Evolutionary conservation across 1,140 invertebrate species (phyloP).

Genomic region (Diabrotica undecimpunctata): DNA sequence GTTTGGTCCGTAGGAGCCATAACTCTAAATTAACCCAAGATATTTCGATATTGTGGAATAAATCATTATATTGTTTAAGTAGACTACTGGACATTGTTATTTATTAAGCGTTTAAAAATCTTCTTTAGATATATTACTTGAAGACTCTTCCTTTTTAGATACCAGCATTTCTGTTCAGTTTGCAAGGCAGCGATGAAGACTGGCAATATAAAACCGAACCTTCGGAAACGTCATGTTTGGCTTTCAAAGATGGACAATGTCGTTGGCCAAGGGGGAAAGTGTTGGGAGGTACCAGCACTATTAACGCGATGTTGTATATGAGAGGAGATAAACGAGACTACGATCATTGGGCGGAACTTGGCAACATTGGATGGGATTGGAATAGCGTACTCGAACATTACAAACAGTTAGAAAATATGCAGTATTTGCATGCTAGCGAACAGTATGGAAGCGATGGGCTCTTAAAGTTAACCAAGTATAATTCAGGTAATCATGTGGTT

Average conservation of each 20-base stretch:
- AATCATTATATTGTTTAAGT: too few relatives aligned
- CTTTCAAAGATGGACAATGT: conserved; percentile 40
- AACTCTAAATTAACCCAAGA: too few relatives aligned
- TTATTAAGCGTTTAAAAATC: too few relatives aligned
- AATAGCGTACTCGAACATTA: conserved; percentile 29
- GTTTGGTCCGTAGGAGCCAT: too few relatives aligned
- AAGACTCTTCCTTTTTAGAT: conserved; percentile 19
- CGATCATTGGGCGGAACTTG: conserved; percentile 30
- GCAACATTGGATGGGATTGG: conserved; percentile 35
- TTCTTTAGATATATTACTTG: too few relatives aligned
- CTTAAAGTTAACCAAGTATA: conserved; percentile 57
- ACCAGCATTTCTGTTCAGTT: conserved; percentile 27
- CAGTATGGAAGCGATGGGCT: conserved; percentile 58
- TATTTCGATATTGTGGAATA: too few relatives aligned
- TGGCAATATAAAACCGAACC: conserved; percentile 89
- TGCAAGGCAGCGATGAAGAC: conserved; percentile 51
- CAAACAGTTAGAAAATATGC: conserved; percentile 56
- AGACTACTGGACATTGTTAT: too few relatives aligned
- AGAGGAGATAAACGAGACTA: conserved; percentile 53
- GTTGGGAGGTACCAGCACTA: conserved; percentile 57
- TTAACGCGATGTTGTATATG: conserved; percentile 81
- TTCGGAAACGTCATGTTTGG: conserved; percentile 71
- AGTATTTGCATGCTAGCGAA: conserved; percentile 25
- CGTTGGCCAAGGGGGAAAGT: conserved; percentile 45
- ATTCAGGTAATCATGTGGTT: conserved; percentile 4